Evolutionary conservation across 1,140 invertebrate genomes (phyloP), one percentile per base, ranked within the genome.

Genomic region (Drosophila gunungcola): DNA sequence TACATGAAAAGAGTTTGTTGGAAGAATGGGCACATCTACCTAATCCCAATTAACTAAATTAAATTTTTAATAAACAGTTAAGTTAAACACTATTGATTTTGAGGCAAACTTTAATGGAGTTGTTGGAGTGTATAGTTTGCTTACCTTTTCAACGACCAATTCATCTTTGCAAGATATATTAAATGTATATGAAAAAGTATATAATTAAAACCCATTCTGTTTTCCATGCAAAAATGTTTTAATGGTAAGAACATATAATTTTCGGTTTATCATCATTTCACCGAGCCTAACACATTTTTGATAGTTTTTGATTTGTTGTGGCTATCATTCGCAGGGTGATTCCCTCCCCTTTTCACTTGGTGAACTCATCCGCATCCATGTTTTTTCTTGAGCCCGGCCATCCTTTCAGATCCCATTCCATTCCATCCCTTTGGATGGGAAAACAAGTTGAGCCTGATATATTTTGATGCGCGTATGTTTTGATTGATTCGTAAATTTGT

Each of bases 401-500:
- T 56, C 34, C 67, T 41, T 56, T 49, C 53, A 29, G 34, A 64
- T 32, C 43, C 53, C 29, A 43, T 51, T 13, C 13, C 60, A 53
- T 5, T 13, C 6, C 32, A 63, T 32, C 38, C 25, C 74, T 76
- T 73, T 82, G 65, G 43, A 91, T 89, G 78, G 70, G 76, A 86
- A 86, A 89, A 91, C 79, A 62, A 91, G 84, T 56, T 83, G 72
- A 91, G 84, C 58, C 73, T 75, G 60, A 88, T 73, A 91, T 85
- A 82, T 90, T 76, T 85, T 89, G 80, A 91, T 91, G 72, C 46
- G 45, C 41, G 72, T 65, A 91, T 91, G 84, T 91, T 91, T 88
- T 91, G 90, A 91, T 91, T 91, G 90, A 88, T 77, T 91, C 73
- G 75, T 90, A 85, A 90, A 80, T 90, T 73, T 81, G 80, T 84